phyloP scores from a whole-genome alignment of 37 sponge, comb jelly and placozoan genomes.

The Crambe crambe region DNA sequence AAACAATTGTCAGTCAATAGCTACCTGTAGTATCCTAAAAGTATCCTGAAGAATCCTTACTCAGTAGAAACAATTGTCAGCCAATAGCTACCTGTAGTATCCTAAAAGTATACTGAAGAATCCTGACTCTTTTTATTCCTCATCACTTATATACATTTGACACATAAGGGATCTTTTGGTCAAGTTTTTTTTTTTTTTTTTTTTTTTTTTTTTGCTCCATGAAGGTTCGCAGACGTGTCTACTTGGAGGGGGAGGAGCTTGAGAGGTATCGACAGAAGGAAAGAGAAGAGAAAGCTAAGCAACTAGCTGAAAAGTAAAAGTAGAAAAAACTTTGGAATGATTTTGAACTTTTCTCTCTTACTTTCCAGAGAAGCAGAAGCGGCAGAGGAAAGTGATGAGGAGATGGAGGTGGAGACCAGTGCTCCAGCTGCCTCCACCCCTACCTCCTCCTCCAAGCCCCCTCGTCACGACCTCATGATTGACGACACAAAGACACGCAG shows the following conservation, averaged over 20 bases:
- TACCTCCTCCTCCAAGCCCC: slow-evolving; percentile 25
- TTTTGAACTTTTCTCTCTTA: neutral
- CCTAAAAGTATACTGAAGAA: too few species aligned
- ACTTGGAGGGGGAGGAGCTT: slow-evolving; percentile 90
- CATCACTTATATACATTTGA: too few species aligned
- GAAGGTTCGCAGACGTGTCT: slow-evolving; percentile 76
- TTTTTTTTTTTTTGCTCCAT: neutral
- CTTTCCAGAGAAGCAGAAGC: neutral
- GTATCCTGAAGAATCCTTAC: too few species aligned
- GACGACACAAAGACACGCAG: slow-evolving; percentile 57
- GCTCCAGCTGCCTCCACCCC: slow-evolving; percentile 1
- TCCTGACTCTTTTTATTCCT: too few species aligned
- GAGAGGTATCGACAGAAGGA: slow-evolving; percentile 66
- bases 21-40: too few species aligned
- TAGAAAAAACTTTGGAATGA: too few species aligned
- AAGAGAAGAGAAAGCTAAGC: slow-evolving; percentile 51
- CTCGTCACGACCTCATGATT: slow-evolving; percentile 71
- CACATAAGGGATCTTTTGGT: too few species aligned
- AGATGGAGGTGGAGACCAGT: slow-evolving; percentile 62
- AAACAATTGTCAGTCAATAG: too few species aligned
- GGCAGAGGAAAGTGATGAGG: slow-evolving; percentile 79
- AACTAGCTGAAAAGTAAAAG: slow-evolving; percentile 48
- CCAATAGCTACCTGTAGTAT: too few species aligned
- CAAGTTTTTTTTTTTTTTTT: neutral
- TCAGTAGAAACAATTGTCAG: too few species aligned